A percentile compares a stretch with the other conserved stretches of the same genome.
These are phyloP conservation scores for Platorchestia sp. DNA, from an alignment of 1,140 invertebrate species.

Conservation along the genomic window DNA sequence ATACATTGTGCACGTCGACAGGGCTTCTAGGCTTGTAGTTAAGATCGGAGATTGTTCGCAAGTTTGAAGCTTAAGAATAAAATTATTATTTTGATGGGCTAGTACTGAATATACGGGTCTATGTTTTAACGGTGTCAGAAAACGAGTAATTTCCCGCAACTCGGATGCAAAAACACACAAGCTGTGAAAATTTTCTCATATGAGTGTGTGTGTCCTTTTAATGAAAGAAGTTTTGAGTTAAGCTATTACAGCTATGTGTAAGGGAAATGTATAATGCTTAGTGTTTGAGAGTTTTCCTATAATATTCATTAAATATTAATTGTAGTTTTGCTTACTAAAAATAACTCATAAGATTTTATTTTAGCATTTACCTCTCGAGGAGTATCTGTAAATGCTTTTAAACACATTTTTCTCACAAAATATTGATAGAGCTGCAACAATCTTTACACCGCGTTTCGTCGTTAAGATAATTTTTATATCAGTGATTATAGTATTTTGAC, in stretches of 20 bases:
- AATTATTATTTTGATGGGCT: background rate
- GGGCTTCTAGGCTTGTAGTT: background rate
- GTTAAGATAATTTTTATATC: background rate
- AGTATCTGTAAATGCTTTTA: background rate
- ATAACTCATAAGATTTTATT: background rate
- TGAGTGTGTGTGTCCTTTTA: background rate
- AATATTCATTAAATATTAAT: background rate
- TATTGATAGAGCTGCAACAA: background rate
- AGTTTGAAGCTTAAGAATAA: background rate
- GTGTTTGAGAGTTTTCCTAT: background rate
- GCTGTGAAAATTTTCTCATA: background rate
- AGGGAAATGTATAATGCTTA: background rate
- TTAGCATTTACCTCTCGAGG: background rate
- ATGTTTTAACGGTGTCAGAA: background rate
- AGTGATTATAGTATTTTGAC: background rate
- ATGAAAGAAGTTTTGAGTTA: background rate
- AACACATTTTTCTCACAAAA: background rate
- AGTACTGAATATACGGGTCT: background rate
- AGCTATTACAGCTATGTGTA: too few relatives aligned
- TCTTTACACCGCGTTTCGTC: background rate
- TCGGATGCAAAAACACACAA: background rate
- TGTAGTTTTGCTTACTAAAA: background rate
- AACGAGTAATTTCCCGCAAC: background rate
- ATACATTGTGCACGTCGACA: slow-evolving; percentile 1
- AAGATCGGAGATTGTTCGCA: background rate